phyloP scores from a whole-genome alignment of 2,797 vertebrate genomes.

The Amblyraja radiata region DNA sequence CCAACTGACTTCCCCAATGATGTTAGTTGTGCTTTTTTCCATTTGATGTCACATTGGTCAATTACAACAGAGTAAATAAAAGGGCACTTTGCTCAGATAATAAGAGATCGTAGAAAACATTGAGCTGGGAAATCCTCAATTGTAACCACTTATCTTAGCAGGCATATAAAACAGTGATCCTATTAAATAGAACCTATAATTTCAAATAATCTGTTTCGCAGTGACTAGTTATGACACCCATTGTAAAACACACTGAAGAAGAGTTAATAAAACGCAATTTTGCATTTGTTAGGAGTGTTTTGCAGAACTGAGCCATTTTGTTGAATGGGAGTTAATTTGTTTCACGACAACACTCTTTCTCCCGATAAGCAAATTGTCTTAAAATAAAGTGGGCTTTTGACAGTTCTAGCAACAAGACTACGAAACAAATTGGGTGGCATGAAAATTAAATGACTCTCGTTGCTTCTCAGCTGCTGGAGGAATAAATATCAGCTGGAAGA shows the following conservation, averaged over 20 bases:
- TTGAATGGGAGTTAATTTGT: conserved; percentile 71
- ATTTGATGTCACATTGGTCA: neutral
- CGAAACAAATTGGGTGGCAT: conserved; percentile 57
- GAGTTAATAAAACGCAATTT: conserved; percentile 66
- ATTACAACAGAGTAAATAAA: neutral
- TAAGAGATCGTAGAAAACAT: neutral
- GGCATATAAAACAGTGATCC: neutral
- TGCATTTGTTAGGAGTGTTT: conserved; percentile 60
- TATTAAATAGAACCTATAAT: neutral
- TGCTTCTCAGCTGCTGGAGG: conserved; percentile 61
- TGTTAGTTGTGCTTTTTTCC: neutral
- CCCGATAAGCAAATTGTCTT: conserved; percentile 58
- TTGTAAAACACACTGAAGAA: conserved; percentile 61
- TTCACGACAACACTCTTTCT: conserved; percentile 45
- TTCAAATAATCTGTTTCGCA: neutral
- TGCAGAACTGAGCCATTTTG: conserved; percentile 47
- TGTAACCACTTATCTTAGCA: neutral
- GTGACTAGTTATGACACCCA: neutral
- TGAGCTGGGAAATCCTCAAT: neutral
- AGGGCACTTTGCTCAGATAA: neutral
- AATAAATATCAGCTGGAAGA: conserved; percentile 58
- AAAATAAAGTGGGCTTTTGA: conserved; percentile 52
- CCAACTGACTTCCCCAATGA: neutral
- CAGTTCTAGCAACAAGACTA: conserved; percentile 59
- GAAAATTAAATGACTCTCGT: conserved; percentile 75